Evolutionary conservation across 1,140 invertebrate genomes (phyloP).

Genomic region (Chrysopa pallens): DNA sequence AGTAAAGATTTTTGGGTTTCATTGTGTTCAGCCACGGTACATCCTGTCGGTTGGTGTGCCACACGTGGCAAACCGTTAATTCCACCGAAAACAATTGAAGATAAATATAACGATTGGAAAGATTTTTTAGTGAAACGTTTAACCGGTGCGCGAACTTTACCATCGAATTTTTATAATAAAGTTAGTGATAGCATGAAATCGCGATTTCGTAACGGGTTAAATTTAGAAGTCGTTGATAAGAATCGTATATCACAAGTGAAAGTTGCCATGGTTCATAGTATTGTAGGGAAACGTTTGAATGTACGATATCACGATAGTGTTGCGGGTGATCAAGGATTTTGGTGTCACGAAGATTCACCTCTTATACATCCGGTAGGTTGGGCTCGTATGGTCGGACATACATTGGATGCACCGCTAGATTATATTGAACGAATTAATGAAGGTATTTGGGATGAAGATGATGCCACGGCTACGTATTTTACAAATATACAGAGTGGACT

Average conservation of each 20-base stretch:
- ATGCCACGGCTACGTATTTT: slow-evolving; percentile 59
- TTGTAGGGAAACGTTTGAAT: slow-evolving; percentile 79
- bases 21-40: slow-evolving; percentile 78
- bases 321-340: slow-evolving; percentile 68
- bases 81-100: slow-evolving; percentile 75
- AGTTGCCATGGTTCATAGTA: slow-evolving; percentile 72
- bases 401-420: slow-evolving; percentile 59
- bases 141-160: slow-evolving; percentile 81
- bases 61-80: slow-evolving; percentile 85
- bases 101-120: slow-evolving; percentile 92
- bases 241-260: slow-evolving; percentile 82
- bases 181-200: slow-evolving; percentile 67
- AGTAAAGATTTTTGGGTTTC: slow-evolving; percentile 93
- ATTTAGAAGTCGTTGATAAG: slow-evolving; percentile 90
- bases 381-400: slow-evolving; percentile 73
- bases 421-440: slow-evolving; percentile 48
- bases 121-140: slow-evolving; percentile 79
- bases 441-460: slow-evolving; percentile 36
- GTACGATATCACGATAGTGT: slow-evolving; percentile 76
- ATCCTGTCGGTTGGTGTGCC: slow-evolving; percentile 94
- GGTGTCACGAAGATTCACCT: slow-evolving; percentile 90
- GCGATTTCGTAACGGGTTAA: slow-evolving; percentile 60
- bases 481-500: slow-evolving; percentile 27
- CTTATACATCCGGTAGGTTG: slow-evolving; percentile 91
- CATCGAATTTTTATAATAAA: slow-evolving; percentile 80